Conservation (phyloP, 2,113 vertebrate genomes). For the Tachysurus vachellii region DNA sequence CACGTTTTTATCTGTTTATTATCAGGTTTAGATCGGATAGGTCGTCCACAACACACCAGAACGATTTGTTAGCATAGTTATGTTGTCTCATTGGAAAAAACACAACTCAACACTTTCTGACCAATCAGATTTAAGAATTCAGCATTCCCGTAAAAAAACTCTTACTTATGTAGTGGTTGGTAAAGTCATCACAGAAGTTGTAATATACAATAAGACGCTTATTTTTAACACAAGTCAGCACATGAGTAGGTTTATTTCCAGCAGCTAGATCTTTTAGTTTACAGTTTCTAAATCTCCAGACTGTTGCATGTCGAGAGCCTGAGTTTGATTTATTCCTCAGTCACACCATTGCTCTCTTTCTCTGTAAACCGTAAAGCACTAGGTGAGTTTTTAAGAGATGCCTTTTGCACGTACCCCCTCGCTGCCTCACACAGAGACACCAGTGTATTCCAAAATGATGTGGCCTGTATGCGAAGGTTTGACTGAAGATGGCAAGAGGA, state of each 20-base stretch:
- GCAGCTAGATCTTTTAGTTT: neutral
- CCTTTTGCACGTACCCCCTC: neutral
- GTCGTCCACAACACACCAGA: neutral
- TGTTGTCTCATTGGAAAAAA: neutral
- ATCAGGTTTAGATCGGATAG: neutral
- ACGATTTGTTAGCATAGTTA: neutral
- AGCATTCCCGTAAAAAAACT: neutral
- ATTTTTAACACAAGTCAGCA: neutral
- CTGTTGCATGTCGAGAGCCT: neutral
- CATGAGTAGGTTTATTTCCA: neutral
- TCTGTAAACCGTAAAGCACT: neutral
- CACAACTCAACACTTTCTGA: neutral
- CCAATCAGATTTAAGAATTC: neutral
- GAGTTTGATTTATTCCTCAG: conserved; percentile 24
- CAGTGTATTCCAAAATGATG: neutral
- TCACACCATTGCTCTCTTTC: neutral
- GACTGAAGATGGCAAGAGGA: conserved; percentile 7
- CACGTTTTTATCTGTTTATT: neutral
- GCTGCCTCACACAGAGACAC: conserved; percentile 1
- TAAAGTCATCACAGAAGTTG: neutral
- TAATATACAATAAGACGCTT: too few relatives aligned
- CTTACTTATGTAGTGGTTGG: neutral
- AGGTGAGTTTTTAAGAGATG: conserved; percentile 18
- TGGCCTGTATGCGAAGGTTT: neutral
- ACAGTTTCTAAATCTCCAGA: neutral